A percentile compares a stretch with the other conserved stretches of the same genome.
Evolutionary conservation across 35 echinoderm and acorn worm genomes (phyloP).

Genomic region (Diadema setosum): DNA sequence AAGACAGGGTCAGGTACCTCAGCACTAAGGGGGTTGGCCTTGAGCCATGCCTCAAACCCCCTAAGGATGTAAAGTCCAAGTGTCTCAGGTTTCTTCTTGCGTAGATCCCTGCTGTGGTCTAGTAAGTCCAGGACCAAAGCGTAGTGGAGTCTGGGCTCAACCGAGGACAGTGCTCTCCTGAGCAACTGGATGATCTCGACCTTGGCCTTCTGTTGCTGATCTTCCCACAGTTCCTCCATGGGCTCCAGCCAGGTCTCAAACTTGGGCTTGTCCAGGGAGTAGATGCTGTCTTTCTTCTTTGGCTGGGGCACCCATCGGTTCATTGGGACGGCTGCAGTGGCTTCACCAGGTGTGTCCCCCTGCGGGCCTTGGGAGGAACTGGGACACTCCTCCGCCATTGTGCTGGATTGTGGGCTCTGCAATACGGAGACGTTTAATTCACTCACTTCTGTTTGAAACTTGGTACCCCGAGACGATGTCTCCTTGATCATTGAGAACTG

Average conservation of each 20-base stretch:
- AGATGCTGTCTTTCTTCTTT: no score
- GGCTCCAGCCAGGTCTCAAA: neutral
- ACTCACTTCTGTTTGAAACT: no score
- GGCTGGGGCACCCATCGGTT: no score
- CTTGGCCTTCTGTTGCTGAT: neutral
- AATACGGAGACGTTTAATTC: no score
- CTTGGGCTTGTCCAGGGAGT: neutral
- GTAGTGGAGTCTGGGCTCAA: neutral
- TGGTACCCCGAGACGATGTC: no score
- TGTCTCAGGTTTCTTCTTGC: constrained; percentile 36
- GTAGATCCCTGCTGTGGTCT: constrained; percentile 36
- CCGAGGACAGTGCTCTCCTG: neutral
- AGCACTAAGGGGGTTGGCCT: neutral
- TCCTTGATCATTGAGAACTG: no score
- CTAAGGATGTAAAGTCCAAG: constrained; percentile 4
- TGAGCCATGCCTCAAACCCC: constrained; percentile 16
- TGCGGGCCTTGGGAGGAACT: no score
- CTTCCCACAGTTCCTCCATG: neutral
- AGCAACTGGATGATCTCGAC: neutral
- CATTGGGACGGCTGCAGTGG: no score
- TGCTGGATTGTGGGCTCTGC: no score
- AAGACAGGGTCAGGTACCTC: neutral
- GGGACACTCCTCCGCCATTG: no score
- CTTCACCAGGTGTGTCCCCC: no score
- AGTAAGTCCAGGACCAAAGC: constrained; percentile 32